Base-by-base conservation (phyloP, 2,113 vertebrate species). In the Lycocorax pyrrhopterus region DNA sequence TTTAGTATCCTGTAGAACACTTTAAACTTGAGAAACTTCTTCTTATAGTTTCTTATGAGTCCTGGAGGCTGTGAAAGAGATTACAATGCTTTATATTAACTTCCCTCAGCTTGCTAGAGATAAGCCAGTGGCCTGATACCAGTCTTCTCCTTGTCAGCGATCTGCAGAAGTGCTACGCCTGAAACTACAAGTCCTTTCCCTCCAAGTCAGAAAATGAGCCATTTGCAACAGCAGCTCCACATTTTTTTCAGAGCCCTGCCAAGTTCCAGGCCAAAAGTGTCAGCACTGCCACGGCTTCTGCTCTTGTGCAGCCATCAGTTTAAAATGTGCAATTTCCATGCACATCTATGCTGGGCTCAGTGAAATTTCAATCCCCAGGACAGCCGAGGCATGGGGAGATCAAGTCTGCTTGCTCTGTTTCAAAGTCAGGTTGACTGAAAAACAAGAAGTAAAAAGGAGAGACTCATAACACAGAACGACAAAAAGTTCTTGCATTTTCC, bases 281-380 rank as follows among this genome's bases (percentile, higher is more conserved):
- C 96, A 97, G 76, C 91, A 71, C 86, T 92, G 93, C 93, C 95
- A 41, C 23, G 7, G 96, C 87, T 97, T 95, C 95, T 97, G 97
- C 96, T 98, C 93, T 33, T 94, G 84, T 84, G 90, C 91, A 96
- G 93, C 93, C 95, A 95, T 97, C 88, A 29, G 97, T 96, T 97
- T 95, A 93, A 97, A 98, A 96, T 93, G 92, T 88, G 94, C 95
- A 78, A 96, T 98, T 97, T 97, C 96, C 92, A 97, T 97, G 93
- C 97, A 95, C 95, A 90, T 96, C 96, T 94, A 87, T 94, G 96
- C 96, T 84, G 92, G 87, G 94, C 11, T 76, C 76, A 90, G 94
- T 90, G 97, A 79, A 87, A 92, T 91, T 95, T 94, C 95, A 84
- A 83, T 90, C 96, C 96, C 95, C 82, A 84, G 93, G 96, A 97